Evolutionary conservation across 2,888 invertebrate species (phyloP), one percentile per base, ranked within the genome.

Genomic region (Diploptera punctata): DNA sequence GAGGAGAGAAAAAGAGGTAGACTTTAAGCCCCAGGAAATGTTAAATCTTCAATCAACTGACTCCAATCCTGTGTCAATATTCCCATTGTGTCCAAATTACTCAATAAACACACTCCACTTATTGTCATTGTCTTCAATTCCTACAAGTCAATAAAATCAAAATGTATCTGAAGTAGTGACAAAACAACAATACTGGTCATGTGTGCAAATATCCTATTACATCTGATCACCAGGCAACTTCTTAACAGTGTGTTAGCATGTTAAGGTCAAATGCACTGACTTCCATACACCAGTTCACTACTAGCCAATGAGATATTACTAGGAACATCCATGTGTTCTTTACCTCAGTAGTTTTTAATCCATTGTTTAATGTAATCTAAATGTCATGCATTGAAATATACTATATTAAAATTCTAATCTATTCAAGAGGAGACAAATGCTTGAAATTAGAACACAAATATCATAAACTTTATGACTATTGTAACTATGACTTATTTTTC

Each of bases 251-350:
- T 21, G 52, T 21, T 24, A 24, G 52, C 52, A 52, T 24, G 52
- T 52, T 52, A 52, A 52, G 52, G 52, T 52, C 52, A 52, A 52
- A 52, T 52, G 10, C 24, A 21, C 52, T 52, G 52, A 1, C 52
- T 52, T 13, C 13, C 52, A 24, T 10, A 47, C 9, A 2, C 47
- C 47, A 47, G 47, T 47, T 47, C 19, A 52, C 9, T 24, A 52
- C 18, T 21, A 24, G 52, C 52, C 52, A 52, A 52, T 21, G 24
- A 52, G 52, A 21, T 24, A 10, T 19, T 24, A 52, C 47, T 19
- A 47, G 47, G 18, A 47, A 18, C 19, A 47, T 19, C 18, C 7
- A 13, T 3, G 21, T 19, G 52, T 5, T 24, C 3, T 9, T 24
- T 13, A 24, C 52, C 24, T 24, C n/a, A n/a, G n/a, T n/a, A n/a